These are phyloP conservation scores for Dryadula phaetusa DNA, from an alignment of 2,888 invertebrate genomes.

Conservation along the genomic window DNA sequence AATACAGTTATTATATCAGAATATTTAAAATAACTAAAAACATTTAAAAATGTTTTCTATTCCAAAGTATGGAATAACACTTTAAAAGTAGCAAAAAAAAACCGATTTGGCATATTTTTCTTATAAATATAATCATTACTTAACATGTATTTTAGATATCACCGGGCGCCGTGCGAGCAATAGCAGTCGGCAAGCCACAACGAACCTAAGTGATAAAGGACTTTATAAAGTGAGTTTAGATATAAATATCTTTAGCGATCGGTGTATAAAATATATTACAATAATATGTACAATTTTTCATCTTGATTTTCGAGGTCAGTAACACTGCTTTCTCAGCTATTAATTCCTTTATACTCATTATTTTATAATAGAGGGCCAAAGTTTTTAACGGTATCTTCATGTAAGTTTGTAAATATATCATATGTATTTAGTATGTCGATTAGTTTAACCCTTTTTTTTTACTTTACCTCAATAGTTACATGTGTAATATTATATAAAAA, in stretches of 20 bases:
- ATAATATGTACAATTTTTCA: constrained; percentile 65
- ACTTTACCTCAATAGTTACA: constrained; percentile 66
- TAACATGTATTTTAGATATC: constrained; percentile 78
- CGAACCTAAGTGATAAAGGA: constrained; percentile 77
- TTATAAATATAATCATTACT: no score
- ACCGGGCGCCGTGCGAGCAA: constrained; percentile 78
- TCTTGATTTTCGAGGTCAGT: constrained; percentile 59
- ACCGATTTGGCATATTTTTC: no score
- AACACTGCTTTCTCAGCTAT: constrained; percentile 58
- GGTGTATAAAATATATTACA: constrained; percentile 59
- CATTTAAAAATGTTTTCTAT: no score
- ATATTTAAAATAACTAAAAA: no score
- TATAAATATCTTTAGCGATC: constrained; percentile 65
- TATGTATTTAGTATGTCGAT: constrained; percentile 60
- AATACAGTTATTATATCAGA: no score
- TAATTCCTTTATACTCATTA: constrained; percentile 73
- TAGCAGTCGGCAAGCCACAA: constrained; percentile 75
- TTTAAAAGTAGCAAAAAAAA: no score
- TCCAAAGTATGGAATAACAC: no score
- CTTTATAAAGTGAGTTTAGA: constrained; percentile 59
- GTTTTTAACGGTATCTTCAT: constrained; percentile 65
- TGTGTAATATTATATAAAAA: constrained; percentile 44
- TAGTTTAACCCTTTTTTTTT: constrained; percentile 70
- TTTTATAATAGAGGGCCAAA: constrained; percentile 74
- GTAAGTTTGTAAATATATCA: constrained; percentile 62